Evolutionary conservation across 2,113 vertebrate species (phyloP).

Genomic region (Uria aalge): DNA sequence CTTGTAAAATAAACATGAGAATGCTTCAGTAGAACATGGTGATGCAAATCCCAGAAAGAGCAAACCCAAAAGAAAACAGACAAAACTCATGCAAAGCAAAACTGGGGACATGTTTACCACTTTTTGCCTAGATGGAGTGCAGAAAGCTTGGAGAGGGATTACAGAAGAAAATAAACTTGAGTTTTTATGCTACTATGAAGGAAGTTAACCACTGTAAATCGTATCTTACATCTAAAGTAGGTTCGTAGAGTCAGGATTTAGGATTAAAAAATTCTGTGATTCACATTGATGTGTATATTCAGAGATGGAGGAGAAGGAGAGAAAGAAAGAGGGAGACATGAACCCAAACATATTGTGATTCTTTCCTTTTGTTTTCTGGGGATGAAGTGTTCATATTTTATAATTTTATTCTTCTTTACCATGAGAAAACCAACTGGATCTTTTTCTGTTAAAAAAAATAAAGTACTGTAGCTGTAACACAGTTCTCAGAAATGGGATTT

Average conservation of each 20-base stretch:
- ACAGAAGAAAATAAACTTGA: background rate
- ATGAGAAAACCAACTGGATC: background rate
- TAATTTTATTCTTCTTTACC: background rate
- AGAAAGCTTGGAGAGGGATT: background rate
- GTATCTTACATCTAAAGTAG: background rate
- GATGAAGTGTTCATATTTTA: background rate
- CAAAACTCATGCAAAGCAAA: background rate
- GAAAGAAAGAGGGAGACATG: background rate
- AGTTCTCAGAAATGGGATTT: background rate
- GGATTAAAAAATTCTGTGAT: background rate
- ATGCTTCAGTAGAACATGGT: rapidly evolving
- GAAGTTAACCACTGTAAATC: background rate
- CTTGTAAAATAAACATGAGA: background rate
- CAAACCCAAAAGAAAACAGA: background rate
- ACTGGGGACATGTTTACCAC: background rate
- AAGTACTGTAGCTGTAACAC: background rate
- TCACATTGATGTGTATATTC: background rate
- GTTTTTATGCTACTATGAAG: background rate
- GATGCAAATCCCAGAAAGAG: background rate
- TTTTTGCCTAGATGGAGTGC: background rate
- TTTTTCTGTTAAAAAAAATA: background rate
- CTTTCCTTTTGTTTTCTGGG: background rate
- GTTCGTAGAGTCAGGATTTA: background rate
- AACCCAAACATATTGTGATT: background rate
- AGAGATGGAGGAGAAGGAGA: too few species aligned